Conservation (phyloP, 2,888 invertebrate species). For the Nemapogon koenigi region DNA sequence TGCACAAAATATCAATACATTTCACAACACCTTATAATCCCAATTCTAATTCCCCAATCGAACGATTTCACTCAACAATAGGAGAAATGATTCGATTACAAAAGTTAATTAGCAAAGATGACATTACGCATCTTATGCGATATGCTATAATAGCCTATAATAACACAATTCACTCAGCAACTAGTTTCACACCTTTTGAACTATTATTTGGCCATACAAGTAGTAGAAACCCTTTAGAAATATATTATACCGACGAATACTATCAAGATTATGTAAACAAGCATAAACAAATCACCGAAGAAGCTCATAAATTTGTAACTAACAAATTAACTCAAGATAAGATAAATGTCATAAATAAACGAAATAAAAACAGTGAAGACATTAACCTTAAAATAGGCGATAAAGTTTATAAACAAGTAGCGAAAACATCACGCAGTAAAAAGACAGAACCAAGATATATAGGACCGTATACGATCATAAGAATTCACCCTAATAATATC, state of each 20-base stretch:
- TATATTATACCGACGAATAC: slow-evolving; percentile 2
- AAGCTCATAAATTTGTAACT: slow-evolving; percentile 3
- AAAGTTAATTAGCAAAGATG: slow-evolving; percentile 18
- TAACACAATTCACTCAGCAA: slow-evolving; percentile 21
- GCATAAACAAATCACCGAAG: slow-evolving; percentile 2
- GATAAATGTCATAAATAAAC: slow-evolving; percentile 9
- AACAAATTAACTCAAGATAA: slow-evolving; percentile 7
- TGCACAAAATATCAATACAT: slow-evolving; percentile 12
- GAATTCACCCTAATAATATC: slow-evolving; percentile 2
- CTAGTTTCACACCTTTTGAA: slow-evolving; percentile 21
- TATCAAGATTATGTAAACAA: slow-evolving; percentile 10
- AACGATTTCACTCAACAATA: slow-evolving; percentile 17
- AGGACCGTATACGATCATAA: slow-evolving; percentile 1
- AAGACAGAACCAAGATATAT: slow-evolving; percentile 9
- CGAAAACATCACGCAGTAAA: slow-evolving; percentile 12
- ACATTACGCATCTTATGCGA: slow-evolving; percentile 18
- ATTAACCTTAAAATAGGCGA: slow-evolving; percentile 13
- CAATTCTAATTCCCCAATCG: slow-evolving; percentile 19
- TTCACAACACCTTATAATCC: slow-evolving; percentile 19
- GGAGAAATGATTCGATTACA: slow-evolving; percentile 8
- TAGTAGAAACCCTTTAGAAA: slow-evolving; percentile 7
- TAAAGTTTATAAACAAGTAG: slow-evolving; percentile 14
- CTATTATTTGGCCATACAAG: slow-evolving; percentile 7
- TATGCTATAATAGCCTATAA: slow-evolving; percentile 17
- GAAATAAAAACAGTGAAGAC: slow-evolving; percentile 9